Evolutionary conservation across 2,888 invertebrate species (phyloP).

Genomic region (Apodemia duryi): DNA sequence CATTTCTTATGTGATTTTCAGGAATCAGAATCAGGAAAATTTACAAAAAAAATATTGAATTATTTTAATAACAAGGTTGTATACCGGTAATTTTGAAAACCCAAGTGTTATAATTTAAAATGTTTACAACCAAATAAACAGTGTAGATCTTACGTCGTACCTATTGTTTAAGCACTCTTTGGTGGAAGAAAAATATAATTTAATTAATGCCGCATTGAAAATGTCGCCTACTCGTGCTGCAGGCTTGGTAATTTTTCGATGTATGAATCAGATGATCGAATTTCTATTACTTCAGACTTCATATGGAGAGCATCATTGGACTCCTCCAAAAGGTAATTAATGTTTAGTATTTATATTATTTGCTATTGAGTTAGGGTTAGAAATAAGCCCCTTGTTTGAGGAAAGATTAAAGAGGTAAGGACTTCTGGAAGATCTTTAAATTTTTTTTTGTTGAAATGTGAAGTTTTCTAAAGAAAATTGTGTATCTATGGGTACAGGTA

Average conservation of each 20-base stretch:
- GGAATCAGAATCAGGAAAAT: too few relatives aligned
- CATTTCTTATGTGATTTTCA: too few relatives aligned
- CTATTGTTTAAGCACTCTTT: too few relatives aligned
- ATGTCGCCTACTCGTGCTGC: slow-evolving; percentile 82
- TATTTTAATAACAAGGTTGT: background rate
- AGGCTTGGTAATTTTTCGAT: slow-evolving; percentile 90
- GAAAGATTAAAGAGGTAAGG: too few relatives aligned
- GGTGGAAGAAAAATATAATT: background rate
- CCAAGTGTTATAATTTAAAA: background rate
- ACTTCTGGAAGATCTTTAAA: background rate
- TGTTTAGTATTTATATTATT: background rate
- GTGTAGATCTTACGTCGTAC: background rate
- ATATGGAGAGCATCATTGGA: slow-evolving; percentile 93
- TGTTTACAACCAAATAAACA: background rate
- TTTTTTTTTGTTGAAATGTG: background rate
- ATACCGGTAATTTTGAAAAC: too few relatives aligned
- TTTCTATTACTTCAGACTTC: slow-evolving; percentile 92
- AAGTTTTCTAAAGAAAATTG: too few relatives aligned
- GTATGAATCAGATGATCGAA: slow-evolving; percentile 81
- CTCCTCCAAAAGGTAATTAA: slow-evolving; percentile 92
- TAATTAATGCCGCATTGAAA: background rate
- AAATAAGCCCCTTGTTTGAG: too few relatives aligned
- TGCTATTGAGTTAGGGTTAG: too few relatives aligned
- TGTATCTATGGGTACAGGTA: too few relatives aligned
- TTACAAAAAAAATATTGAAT: background rate